A percentile compares a stretch with the other conserved stretches of the same genome.
phyloP scores from a whole-genome alignment of 2,113 vertebrate genomes.

The Parus major region DNA sequence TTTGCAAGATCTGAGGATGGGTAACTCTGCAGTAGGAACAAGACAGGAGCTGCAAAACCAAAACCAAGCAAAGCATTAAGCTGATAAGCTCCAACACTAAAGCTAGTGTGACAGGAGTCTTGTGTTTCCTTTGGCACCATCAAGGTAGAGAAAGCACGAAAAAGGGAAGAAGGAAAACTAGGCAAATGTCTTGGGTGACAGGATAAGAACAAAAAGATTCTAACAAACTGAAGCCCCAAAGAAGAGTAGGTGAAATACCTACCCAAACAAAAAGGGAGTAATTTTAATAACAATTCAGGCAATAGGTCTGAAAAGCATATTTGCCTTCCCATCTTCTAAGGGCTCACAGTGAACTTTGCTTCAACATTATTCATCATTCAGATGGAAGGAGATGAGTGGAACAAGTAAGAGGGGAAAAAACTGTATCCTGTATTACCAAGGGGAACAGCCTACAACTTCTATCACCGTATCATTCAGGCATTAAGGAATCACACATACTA shows the following conservation, averaged over 20 bases:
- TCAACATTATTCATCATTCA: rapidly evolving
- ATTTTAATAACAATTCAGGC: not conserved
- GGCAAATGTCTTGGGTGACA: not conserved
- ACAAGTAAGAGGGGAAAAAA: not conserved
- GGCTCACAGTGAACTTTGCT: not conserved
- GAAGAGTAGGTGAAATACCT: not conserved
- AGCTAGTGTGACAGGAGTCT: not conserved
- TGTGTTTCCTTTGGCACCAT: not conserved
- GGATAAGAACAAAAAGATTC: not conserved
- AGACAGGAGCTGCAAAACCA: not conserved
- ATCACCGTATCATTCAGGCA: not conserved
- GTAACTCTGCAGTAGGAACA: not conserved
- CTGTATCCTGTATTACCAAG: rapidly evolving
- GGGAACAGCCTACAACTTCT: not conserved
- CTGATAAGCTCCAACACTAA: not conserved
- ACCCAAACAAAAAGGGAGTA: not conserved
- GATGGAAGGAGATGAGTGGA: not conserved
- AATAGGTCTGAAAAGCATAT: not conserved
- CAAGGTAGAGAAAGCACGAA: not conserved
- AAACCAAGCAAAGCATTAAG: not conserved
- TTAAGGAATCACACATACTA: not conserved
- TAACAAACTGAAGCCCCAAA: not conserved
- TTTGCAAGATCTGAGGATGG: not conserved
- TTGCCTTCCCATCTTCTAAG: not conserved
- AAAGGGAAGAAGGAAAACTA: not conserved